Base-by-base conservation (phyloP, 1,140 invertebrate species). In the Pectinophora gossypiella region DNA sequence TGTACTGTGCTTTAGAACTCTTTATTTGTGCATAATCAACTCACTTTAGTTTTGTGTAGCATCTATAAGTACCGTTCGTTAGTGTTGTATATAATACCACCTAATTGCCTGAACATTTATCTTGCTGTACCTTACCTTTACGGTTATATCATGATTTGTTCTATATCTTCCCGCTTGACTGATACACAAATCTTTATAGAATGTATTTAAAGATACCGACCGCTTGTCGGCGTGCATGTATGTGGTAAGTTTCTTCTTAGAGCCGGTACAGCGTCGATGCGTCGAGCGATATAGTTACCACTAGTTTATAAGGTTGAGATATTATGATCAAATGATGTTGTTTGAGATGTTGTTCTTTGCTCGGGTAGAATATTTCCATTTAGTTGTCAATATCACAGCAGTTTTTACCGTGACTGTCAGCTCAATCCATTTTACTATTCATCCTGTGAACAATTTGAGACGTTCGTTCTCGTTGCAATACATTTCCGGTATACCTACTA, bases 321-420 rank as follows among this genome's bases (percentile, higher is more conserved):
- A 58, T 66, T 61, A 68, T 68, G 58, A 71, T 80, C 68, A 75
- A 78, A 63, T 54, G 56, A 57, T 70, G 67, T 72, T 68, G 58
- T 68, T 66, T 61, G 58, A 62, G 22, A 64, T 73, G 59, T 79
- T 77, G 58, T 64, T 68, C 56, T 66, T 68, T 54, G 61, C 62
- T 74, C 50, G 51, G 51, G 64, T 69, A 64, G 47, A 48, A 56
- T 68, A 64, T 66, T 65, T 67, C 60, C 56, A 36, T 54, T 65
- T 52, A 59, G 72, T 83, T 81, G 76, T 83, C 73, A 83, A 86
- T 86, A 86, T 86, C 83, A 86, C 83, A 86, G 81, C 74, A 82
- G 81, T 82, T 76, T 79, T 73, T 72, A 70, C 59, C 62, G 56
- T 49, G 53, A 70, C 78, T 76, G 78, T 77, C 79, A 77, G 78